Percentiles rank a stretch among this genome's conserved stretches.
Conservation (phyloP, 2,113 vertebrate genomes). For the Microcebus ravelobensis region DNA sequence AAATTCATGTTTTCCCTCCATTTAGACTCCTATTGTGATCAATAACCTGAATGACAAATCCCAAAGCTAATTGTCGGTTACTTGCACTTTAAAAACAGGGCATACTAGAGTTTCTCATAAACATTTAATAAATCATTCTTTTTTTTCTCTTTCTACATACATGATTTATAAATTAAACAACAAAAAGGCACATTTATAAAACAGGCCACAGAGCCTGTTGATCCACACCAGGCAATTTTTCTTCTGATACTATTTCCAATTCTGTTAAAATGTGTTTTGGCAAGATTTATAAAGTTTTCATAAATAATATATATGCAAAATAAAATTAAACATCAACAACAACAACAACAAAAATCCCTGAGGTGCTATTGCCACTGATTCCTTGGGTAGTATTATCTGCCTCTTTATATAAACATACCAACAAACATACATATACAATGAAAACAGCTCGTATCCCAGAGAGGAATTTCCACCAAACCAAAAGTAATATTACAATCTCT, state of each 20-base stretch:
- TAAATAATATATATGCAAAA: slow-evolving; percentile 69
- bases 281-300: slow-evolving; percentile 60
- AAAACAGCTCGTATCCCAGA: slow-evolving; percentile 7
- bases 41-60: slow-evolving; percentile 57
- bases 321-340: slow-evolving; percentile 56
- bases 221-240: slow-evolving; percentile 56
- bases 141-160: background rate
- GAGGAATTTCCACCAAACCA: background rate
- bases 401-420: background rate
- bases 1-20: slow-evolving; percentile 15
- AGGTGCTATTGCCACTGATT: slow-evolving; percentile 19
- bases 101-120: slow-evolving; percentile 43
- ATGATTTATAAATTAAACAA: slow-evolving; percentile 72
- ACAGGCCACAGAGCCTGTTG: slow-evolving; percentile 31
- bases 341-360: slow-evolving; percentile 19
- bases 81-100: slow-evolving; percentile 44
- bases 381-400: background rate
- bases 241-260: slow-evolving; percentile 42
- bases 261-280: slow-evolving; percentile 50
- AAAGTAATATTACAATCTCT: background rate
- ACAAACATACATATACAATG: slow-evolving; percentile 15
- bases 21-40: slow-evolving; percentile 53
- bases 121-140: slow-evolving; percentile 67
- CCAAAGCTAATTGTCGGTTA: slow-evolving; percentile 51
- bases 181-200: slow-evolving; percentile 57